These are phyloP conservation scores for Sarcophaga carnaria DNA, from an alignment of 2,888 invertebrate species.

Conservation along the genomic window DNA sequence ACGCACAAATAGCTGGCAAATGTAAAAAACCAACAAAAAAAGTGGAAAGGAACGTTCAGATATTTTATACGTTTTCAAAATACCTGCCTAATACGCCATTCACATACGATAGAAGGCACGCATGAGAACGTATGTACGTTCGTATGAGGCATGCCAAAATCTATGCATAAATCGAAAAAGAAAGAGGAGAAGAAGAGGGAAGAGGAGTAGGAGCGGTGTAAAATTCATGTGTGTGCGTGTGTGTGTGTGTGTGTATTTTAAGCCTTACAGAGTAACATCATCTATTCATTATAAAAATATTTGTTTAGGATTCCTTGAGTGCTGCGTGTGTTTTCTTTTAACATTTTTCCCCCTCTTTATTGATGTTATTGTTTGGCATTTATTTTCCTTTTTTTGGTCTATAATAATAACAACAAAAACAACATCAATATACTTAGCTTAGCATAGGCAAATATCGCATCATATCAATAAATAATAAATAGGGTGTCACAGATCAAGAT, in stretches of 20 bases:
- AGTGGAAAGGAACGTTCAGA: background rate
- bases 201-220: background rate
- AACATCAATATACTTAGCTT: background rate
- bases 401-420: background rate
- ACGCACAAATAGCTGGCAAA: constrained; percentile 67
- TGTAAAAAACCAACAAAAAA: constrained; percentile 53
- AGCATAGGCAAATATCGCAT: background rate
- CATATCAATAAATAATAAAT: background rate
- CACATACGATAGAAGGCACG: background rate
- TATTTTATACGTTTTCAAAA: constrained; percentile 15
- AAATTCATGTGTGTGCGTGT: too few relatives aligned
- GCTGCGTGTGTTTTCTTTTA: background rate
- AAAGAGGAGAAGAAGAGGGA: background rate
- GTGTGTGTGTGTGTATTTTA: background rate
- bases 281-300: constrained; percentile 45
- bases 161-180: background rate
- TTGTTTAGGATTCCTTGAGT: constrained; percentile 16
- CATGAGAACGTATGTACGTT: background rate
- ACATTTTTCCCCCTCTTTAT: background rate
- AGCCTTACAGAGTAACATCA: constrained; percentile 32
- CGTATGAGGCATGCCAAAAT: background rate
- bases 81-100: constrained; percentile 4
- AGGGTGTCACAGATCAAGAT: background rate
- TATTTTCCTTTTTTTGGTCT: background rate
- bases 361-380: background rate